Base-by-base conservation (phyloP, 2,888 invertebrate genomes). In the Mythimna albipuncta region DNA sequence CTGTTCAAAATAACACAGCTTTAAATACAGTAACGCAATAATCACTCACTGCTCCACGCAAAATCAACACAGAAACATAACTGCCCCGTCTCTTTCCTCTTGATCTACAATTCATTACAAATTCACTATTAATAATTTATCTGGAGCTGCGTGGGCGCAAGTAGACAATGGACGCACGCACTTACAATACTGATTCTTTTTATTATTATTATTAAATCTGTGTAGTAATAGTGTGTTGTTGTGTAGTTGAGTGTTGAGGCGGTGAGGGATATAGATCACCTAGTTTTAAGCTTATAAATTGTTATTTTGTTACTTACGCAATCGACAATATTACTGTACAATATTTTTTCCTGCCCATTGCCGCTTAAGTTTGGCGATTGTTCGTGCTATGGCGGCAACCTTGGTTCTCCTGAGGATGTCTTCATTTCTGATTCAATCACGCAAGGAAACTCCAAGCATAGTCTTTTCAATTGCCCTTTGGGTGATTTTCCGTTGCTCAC, bases 121-220 rank as follows among this genome's bases (percentile, higher is more conserved):
- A 96, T 95, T 93, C 95, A 91, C 90, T 93, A 96, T 95, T 95
- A 95, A 96, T 95, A 95, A 95, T 95, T 95, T 95, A 96, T 94
- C 92, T 94, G 89, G 95, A 94, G 94, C 93, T 82, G 88, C 91
- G 95, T 95, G 93, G 95, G 95, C 87, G 94, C 85, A 80, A 77
- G 75, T 89, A 94, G 94, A 94, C 95, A 95, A 95, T 94, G 91
- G 83, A 89, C 87, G 89, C 91, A 81, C 86, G 80, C 73, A 85
- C 88, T 84, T 85, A 90, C 89, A 92, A 92, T 91, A 90, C 91
- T 87, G 90, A 83, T 91, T 93, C 93, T 94, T 95, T 93, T 91
- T 91, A 82, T 79, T 91, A 85, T 76, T 75, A 72, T 79, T 91
- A 81, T 80, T 75, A 74, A 72, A 72, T 73, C 65, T 68, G 70